Evolutionary conservation across 53 echinoderm and acorn worm species (phyloP).

Genomic region (Luidia sarsii): DNA sequence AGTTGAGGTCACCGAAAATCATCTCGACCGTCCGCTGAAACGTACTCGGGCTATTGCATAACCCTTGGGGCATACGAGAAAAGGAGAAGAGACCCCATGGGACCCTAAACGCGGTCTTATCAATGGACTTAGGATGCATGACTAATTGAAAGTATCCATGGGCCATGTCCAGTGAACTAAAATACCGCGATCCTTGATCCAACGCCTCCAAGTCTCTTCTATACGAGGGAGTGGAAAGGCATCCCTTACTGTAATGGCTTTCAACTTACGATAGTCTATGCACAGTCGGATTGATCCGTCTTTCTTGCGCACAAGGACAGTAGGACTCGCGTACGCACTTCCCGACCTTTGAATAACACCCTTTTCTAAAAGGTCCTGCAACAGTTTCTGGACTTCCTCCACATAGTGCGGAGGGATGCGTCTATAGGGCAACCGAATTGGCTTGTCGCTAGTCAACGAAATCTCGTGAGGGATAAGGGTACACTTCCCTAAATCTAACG

Average conservation of each 20-base stretch:
- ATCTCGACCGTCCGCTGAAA: slow-evolving; percentile 64
- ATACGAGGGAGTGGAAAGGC: slow-evolving; percentile 64
- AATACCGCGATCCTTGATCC: slow-evolving; percentile 57
- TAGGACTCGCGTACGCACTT: slow-evolving; percentile 67
- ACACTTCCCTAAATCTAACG: slow-evolving; percentile 63
- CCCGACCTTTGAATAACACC: slow-evolving; percentile 46
- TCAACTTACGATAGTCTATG: slow-evolving; percentile 60
- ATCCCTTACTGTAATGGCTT: slow-evolving; percentile 55
- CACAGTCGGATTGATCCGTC: slow-evolving; percentile 55
- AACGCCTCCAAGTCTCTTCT: slow-evolving; percentile 64
- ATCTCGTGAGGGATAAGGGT: slow-evolving; percentile 61
- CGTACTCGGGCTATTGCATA: slow-evolving; percentile 62
- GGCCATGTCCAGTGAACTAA: slow-evolving; percentile 59
- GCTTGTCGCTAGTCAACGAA: slow-evolving; percentile 17
- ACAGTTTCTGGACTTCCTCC: slow-evolving; percentile 49
- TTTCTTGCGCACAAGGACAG: slow-evolving; percentile 61
- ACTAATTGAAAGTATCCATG: slow-evolving; percentile 75
- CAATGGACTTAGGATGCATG: slow-evolving; percentile 55
- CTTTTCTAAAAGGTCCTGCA: slow-evolving; percentile 60
- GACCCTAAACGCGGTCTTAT: slow-evolving; percentile 66
- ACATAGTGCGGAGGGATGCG: slow-evolving; percentile 52
- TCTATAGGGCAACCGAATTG: slow-evolving; percentile 53
- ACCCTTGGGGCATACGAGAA: slow-evolving; percentile 47
- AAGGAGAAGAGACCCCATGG: slow-evolving; percentile 74
- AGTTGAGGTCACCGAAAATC: slow-evolving; percentile 65